Conservation (phyloP, 1,140 invertebrate species). For the Sarcophaga bullata region DNA sequence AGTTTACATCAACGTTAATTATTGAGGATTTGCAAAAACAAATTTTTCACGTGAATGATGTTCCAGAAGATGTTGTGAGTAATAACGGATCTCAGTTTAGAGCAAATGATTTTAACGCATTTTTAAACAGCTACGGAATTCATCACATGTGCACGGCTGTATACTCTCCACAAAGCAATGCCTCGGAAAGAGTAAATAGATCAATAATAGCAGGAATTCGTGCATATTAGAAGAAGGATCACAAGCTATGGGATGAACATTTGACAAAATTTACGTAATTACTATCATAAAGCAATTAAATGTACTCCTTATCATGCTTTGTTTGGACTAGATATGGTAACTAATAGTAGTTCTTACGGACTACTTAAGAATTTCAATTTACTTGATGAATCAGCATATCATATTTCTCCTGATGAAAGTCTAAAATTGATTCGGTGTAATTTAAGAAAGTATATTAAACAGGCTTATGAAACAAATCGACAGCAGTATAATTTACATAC, state of each 20-base stretch:
- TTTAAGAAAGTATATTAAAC: neutral
- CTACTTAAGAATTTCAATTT: slow-evolving; percentile 23
- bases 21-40: slow-evolving; percentile 10
- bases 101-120: slow-evolving; percentile 14
- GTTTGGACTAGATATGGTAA: slow-evolving; percentile 42
- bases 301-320: slow-evolving; percentile 14
- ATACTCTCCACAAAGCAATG: slow-evolving; percentile 8
- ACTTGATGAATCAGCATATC: neutral
- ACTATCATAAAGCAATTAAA: neutral
- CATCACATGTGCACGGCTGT: neutral
- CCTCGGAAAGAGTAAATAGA: neutral
- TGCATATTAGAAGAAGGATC: neutral
- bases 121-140: slow-evolving; percentile 12
- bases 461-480: neutral
- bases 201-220: slow-evolving; percentile 6
- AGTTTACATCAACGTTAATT: slow-evolving; percentile 6
- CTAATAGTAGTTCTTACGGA: slow-evolving; percentile 31
- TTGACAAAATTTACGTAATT: neutral
- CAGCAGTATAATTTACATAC: neutral
- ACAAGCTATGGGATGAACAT: slow-evolving; percentile 5
- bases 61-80: slow-evolving; percentile 39
- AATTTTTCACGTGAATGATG: slow-evolving; percentile 31
- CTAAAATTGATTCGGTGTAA: neutral
- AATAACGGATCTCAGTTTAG: slow-evolving; percentile 44
- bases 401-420: neutral